Evolutionary conservation across 2,797 vertebrate species (phyloP).

Genomic region (Holocentrus rufus): DNA sequence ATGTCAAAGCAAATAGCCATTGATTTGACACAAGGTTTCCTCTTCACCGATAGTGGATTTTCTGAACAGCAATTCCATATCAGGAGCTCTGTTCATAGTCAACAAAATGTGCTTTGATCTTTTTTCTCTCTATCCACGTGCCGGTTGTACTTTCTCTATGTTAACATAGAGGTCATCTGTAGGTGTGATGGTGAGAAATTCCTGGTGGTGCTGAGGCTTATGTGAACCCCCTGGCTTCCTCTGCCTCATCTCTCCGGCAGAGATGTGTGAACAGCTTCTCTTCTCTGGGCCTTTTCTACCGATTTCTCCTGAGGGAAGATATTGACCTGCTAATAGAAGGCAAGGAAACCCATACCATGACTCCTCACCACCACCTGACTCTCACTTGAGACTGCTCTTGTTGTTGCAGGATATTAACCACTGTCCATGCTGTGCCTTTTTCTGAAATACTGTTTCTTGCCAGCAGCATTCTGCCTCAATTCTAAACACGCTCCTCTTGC

Average conservation of each 20-base stretch:
- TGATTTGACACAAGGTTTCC: neutral
- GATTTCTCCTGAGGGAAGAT: constrained; percentile 18
- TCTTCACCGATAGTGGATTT: neutral
- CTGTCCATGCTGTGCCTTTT: neutral
- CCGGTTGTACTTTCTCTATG: neutral
- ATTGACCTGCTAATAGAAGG: constrained; percentile 18
- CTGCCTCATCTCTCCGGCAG: neutral
- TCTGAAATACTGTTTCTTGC: neutral
- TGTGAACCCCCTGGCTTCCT: neutral
- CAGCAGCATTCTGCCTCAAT: neutral
- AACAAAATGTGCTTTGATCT: neutral
- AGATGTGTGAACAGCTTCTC: constrained; percentile 11
- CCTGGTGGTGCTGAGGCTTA: neutral
- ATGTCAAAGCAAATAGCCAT: neutral
- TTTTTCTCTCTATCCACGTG: neutral
- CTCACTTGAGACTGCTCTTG: neutral
- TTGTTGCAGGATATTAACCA: neutral
- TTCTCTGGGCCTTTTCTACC: neutral
- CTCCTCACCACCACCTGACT: neutral
- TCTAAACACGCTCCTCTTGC: no score
- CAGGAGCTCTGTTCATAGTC: neutral
- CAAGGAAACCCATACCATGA: neutral
- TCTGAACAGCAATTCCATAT: constrained; percentile 3
- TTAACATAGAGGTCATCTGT: constrained; percentile 6
- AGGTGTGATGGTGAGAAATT: constrained; percentile 16